Conservation (phyloP, 2,888 invertebrate species). For the Spatulosminthurus flaviceps region DNA sequence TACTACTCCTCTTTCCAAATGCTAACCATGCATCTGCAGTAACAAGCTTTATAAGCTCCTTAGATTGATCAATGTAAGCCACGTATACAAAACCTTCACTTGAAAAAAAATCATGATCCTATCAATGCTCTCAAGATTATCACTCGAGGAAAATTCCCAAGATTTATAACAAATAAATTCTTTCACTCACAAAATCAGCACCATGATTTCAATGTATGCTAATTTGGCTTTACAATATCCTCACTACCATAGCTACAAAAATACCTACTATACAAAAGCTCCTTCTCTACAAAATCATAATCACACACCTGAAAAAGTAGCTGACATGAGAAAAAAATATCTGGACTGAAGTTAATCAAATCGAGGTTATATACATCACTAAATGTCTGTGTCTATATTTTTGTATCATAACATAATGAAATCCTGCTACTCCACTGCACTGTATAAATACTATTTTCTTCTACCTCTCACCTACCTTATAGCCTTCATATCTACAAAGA, state of each 20-base stretch:
- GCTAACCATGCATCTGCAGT: too few relatives aligned
- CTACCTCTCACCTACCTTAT: background rate
- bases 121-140: background rate
- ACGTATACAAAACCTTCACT: too few relatives aligned
- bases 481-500: too few relatives aligned
- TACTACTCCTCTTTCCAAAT: too few relatives aligned
- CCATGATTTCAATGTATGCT: slow-evolving; percentile 7
- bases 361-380: background rate
- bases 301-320: background rate
- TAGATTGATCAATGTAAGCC: too few relatives aligned
- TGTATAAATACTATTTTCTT: too few relatives aligned
- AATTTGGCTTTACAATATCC: background rate
- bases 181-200: background rate
- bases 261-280: background rate
- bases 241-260: background rate
- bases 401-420: too few relatives aligned
- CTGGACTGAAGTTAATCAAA: slow-evolving; percentile 14
- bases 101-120: too few relatives aligned
- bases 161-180: slow-evolving; percentile 16
- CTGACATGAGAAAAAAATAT: background rate
- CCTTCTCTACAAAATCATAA: too few relatives aligned
- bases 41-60: too few relatives aligned
- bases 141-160: background rate
- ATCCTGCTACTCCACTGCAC: too few relatives aligned
- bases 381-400: too few relatives aligned